Evolutionary conservation across 2,797 vertebrate species (phyloP).

Genomic region (Poecilia wingei): DNA sequence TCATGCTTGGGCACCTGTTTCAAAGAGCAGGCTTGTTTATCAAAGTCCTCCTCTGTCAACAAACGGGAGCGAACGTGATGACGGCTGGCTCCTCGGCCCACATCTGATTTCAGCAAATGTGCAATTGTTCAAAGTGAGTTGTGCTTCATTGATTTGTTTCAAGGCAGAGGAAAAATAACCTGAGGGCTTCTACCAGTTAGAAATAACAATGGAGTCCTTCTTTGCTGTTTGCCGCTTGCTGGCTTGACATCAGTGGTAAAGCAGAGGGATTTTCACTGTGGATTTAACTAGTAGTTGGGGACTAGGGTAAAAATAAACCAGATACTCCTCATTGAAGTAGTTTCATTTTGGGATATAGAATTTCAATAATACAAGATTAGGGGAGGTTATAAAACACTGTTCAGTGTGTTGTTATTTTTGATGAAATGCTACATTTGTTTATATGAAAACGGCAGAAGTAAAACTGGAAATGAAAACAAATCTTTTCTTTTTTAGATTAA

Average conservation of each 20-base stretch:
- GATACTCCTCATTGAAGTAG: constrained; percentile 5
- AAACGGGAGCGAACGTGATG: constrained; percentile 68
- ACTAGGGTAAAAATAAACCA: constrained; percentile 27
- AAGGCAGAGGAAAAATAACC: constrained; percentile 81
- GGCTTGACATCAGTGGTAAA: constrained; percentile 59
- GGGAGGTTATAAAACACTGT: neutral
- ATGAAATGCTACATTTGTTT: neutral
- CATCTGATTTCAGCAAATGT: constrained; percentile 80
- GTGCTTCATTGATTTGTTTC: constrained; percentile 83
- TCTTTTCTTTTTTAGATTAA: neutral
- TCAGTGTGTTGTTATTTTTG: neutral
- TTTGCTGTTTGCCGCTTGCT: constrained; percentile 66
- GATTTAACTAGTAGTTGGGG: constrained; percentile 36
- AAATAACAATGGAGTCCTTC: constrained; percentile 81
- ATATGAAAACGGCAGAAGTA: neutral
- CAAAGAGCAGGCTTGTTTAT: constrained; percentile 72
- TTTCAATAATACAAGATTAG: neutral
- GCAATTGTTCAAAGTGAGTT: constrained; percentile 81
- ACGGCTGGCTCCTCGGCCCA: constrained; percentile 70
- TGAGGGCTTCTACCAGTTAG: constrained; percentile 76
- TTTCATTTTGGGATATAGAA: constrained; percentile 13
- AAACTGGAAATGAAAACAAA: neutral
- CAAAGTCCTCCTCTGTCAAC: constrained; percentile 73
- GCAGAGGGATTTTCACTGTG: constrained; percentile 50
- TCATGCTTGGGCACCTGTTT: constrained; percentile 71